Evolutionary conservation across 2,888 invertebrate genomes (phyloP).

Genomic region (Neoascia interrupta): DNA sequence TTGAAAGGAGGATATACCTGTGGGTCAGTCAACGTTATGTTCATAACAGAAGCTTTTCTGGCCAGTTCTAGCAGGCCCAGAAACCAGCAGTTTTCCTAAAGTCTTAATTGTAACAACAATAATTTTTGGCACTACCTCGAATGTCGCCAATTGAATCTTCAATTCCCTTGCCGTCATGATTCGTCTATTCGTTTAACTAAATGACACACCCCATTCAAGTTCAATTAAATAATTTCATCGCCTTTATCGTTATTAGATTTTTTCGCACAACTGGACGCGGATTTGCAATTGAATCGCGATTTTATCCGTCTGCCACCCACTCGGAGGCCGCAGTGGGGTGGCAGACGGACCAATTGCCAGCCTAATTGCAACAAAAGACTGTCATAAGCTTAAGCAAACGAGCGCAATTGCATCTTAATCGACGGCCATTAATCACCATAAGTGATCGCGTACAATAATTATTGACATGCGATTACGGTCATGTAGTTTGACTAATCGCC

Average conservation of each 20-base stretch:
- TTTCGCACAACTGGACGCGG: slow-evolving; percentile 42
- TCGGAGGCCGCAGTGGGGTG: neutral
- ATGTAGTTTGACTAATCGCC: slow-evolving; percentile 19
- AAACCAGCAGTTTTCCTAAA: no score
- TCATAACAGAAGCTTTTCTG: no score
- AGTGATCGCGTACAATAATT: slow-evolving; percentile 32
- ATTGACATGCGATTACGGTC: slow-evolving; percentile 24
- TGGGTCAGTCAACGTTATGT: no score
- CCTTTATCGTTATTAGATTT: slow-evolving; percentile 55
- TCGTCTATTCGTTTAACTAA: no score
- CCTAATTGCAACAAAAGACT: slow-evolving; percentile 46
- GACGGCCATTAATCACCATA: slow-evolving; percentile 47
- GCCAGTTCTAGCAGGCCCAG: no score
- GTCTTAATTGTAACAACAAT: no score
- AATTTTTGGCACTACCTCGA: no score
- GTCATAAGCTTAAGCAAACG: slow-evolving; percentile 60
- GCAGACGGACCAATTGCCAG: slow-evolving; percentile 30
- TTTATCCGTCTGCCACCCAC: neutral
- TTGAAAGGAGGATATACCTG: no score
- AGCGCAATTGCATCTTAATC: slow-evolving; percentile 51
- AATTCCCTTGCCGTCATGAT: no score
- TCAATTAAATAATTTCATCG: slow-evolving; percentile 60
- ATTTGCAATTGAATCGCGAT: slow-evolving; percentile 60
- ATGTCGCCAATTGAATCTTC: no score
- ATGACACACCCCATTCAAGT: slow-evolving; percentile 42